phyloP scores from a whole-genome alignment of 2,888 invertebrate genomes.

The Drosophila infuscata region DNA sequence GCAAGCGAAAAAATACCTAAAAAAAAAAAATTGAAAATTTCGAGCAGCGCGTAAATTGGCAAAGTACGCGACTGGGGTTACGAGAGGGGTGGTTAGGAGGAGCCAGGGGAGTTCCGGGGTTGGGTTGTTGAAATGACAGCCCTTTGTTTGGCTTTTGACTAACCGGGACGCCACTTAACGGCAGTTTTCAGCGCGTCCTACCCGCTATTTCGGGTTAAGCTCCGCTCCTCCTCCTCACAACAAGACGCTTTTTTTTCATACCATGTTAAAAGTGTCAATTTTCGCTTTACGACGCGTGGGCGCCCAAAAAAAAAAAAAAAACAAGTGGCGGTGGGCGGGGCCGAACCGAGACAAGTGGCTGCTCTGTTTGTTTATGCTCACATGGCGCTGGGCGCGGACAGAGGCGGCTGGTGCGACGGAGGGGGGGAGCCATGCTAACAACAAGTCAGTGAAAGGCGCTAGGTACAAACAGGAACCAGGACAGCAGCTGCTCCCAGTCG shows the following conservation, averaged over 20 bases:
- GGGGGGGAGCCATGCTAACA: background rate
- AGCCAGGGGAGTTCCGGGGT: background rate
- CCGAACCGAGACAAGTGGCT: slow-evolving; percentile 40
- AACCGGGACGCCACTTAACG: slow-evolving; percentile 72
- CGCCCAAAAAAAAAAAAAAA: slow-evolving; percentile 17
- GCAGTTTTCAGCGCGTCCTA: slow-evolving; percentile 28
- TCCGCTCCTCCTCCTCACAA: slow-evolving; percentile 68
- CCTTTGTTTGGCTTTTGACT: slow-evolving; percentile 70
- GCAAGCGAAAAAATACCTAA: background rate
- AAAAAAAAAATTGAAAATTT: slow-evolving; percentile 20
- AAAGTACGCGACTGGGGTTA: slow-evolving; percentile 30
- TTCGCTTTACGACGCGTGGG: slow-evolving; percentile 69
- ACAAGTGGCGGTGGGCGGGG: background rate
- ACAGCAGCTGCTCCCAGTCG: slow-evolving; percentile 15
- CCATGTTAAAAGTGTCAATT: slow-evolving; percentile 76
- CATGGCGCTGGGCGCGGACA: slow-evolving; percentile 18
- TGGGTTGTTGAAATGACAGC: slow-evolving; percentile 18
- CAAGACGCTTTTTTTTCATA: slow-evolving; percentile 43
- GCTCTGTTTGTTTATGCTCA: slow-evolving; percentile 68
- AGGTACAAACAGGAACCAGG: slow-evolving; percentile 25
- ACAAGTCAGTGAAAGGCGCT: slow-evolving; percentile 27
- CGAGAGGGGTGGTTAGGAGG: background rate
- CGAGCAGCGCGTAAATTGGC: slow-evolving; percentile 64
- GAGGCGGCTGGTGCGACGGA: background rate
- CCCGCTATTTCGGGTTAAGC: slow-evolving; percentile 68